A percentile compares a stretch with the other conserved stretches of the same genome.
These are phyloP conservation scores for Mythimna lalbum DNA, from an alignment of 2,888 invertebrate genomes.

Conservation along the genomic window DNA sequence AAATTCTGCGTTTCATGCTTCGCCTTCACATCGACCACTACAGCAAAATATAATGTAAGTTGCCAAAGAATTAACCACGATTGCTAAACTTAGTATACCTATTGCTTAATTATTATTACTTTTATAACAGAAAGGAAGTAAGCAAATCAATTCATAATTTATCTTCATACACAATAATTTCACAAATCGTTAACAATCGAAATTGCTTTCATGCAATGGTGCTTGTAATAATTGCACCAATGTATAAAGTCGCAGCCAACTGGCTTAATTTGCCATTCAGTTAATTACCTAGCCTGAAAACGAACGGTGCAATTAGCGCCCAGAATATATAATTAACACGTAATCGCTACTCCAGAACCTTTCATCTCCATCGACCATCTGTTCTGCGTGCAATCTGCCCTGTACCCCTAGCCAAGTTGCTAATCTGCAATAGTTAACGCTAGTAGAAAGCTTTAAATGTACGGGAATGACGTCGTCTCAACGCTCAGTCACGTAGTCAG, in stretches of 20 bases:
- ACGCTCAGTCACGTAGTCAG: too few relatives aligned
- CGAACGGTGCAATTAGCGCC: too few relatives aligned
- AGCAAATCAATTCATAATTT: conserved; percentile 22
- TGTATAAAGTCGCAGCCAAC: neutral
- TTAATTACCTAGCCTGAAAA: too few relatives aligned
- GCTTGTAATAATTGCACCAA: conserved; percentile 43
- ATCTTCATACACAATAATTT: conserved; percentile 16
- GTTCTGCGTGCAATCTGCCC: too few relatives aligned
- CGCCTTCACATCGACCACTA: neutral
- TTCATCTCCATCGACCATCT: too few relatives aligned
- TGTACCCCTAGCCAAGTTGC: too few relatives aligned
- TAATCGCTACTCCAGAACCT: too few relatives aligned
- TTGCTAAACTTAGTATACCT: conserved; percentile 2
- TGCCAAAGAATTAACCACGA: neutral
- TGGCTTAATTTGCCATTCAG: too few relatives aligned
- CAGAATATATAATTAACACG: too few relatives aligned
- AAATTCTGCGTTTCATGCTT: neutral
- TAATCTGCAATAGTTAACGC: too few relatives aligned
- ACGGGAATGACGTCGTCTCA: too few relatives aligned
- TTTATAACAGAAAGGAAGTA: conserved; percentile 17
- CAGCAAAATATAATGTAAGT: neutral
- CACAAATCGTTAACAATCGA: conserved; percentile 11
- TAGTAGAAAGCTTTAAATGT: too few relatives aligned
- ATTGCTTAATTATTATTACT: conserved; percentile 16
- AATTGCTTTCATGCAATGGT: conserved; percentile 46